Conservation (phyloP, 2,888 invertebrate genomes). For the Leucoma salicis region DNA sequence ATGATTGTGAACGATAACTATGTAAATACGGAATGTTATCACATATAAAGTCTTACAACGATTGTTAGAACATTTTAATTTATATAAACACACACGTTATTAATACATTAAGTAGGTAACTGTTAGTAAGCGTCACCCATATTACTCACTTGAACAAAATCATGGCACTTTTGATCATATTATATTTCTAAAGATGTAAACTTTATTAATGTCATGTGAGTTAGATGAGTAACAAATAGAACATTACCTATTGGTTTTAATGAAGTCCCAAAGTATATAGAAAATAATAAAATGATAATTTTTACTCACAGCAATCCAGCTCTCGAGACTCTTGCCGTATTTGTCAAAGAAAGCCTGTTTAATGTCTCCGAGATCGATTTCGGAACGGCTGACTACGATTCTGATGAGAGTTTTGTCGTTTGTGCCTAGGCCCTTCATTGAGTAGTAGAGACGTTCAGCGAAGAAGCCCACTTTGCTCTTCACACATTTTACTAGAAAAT, state of each 20-base stretch:
- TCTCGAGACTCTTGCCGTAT: constrained; percentile 91
- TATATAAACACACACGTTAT: not conserved
- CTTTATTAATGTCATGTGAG: not conserved
- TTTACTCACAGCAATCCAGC: constrained; percentile 92
- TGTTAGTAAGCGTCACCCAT: not conserved
- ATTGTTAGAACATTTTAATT: constrained; percentile 15
- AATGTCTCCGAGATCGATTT: constrained; percentile 96
- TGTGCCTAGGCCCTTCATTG: constrained; percentile 95
- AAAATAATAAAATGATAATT: constrained; percentile 10
- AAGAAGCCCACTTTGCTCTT: constrained; percentile 96
- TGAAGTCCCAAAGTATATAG: constrained; percentile 18
- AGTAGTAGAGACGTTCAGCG: constrained; percentile 93
- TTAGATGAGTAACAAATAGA: not conserved
- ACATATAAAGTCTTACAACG: constrained; percentile 9
- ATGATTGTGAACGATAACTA: constrained; percentile 14
- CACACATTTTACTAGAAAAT: constrained; percentile 89
- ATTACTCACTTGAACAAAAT: not conserved
- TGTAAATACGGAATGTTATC: constrained; percentile 9
- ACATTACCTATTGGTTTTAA: constrained; percentile 4
- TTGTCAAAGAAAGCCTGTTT: constrained; percentile 93
- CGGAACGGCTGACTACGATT: constrained; percentile 94
- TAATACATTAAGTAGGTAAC: not conserved
- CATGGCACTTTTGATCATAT: no score
- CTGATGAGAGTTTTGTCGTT: constrained; percentile 96
- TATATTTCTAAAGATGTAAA: not conserved